Evolutionary conservation across 2,113 vertebrate genomes (phyloP), one percentile per base, ranked within the genome.

Genomic region (Stictonetta naevosa): DNA sequence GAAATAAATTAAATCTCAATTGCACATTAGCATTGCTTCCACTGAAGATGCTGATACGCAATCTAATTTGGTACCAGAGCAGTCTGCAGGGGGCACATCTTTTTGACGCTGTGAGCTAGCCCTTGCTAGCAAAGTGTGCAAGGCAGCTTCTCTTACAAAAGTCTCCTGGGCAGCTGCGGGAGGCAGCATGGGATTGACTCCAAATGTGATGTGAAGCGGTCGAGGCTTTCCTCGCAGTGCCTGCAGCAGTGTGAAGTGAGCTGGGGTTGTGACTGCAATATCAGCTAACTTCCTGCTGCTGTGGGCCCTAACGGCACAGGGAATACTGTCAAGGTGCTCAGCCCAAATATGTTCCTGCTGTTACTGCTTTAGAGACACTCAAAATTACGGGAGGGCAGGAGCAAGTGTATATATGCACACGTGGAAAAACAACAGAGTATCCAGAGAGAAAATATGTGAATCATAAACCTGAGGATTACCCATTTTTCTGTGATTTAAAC

Each of bases 1-100:
- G 81, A 83, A 95, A 93, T 92, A 81, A 91, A 95, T 92, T 73
- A 91, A 86, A 91, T 46, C 88, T 83, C 74, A 38, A 67, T 94
- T 78, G 34, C 86, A 58, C 67, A 31, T 59, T 67, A 85, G 52
- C 1, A 77, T 6, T 55, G 74, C 75, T 95, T 71, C 62, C 36
- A 40, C 2, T 3, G 72, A 88, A 62, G 88, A 59, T 25, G 76
- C 74, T 36, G 80, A 42, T 63, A 8, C 1, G 25, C 82, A 21
- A 60, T 22, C 88, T 67, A 48, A 75, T 28, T 34, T 13, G 62
- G 83, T 16, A 25, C 16, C 79, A 5, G 3, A 22, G 86, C 34
- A 68, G 59, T 3, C 52, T 85, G 83, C 2, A 20, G 77, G 60
- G 40, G 69, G 66, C 73, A 80, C 0, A 0, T 55, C 76, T 42